Percentiles rank a stretch among this genome's conserved stretches.
Conservation (phyloP, 1,140 invertebrate genomes). For the Agraylea sexmaculata region DNA sequence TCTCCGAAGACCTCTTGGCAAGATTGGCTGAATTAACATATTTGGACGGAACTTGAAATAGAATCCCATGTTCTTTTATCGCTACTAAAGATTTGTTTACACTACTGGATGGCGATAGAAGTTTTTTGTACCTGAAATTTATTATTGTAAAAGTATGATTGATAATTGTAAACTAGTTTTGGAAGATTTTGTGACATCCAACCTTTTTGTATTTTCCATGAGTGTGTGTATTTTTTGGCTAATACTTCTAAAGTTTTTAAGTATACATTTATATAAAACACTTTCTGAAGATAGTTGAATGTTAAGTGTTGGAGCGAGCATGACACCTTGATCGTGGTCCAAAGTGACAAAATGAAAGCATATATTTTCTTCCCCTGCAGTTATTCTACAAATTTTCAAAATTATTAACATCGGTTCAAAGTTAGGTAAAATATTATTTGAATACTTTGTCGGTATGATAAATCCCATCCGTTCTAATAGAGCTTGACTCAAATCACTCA, state of each 20-base stretch:
- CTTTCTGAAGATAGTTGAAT: conserved; percentile 33
- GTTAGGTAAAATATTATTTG: neutral
- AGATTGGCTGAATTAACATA: conserved; percentile 26
- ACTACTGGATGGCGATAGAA: conserved; percentile 29
- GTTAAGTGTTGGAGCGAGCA: conserved; percentile 46
- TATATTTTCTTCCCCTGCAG: conserved; percentile 50
- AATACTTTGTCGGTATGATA: conserved; percentile 43
- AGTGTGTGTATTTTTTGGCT: conserved; percentile 57
- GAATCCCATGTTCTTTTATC: conserved; percentile 60
- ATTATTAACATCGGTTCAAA: conserved; percentile 1
- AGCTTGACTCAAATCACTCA: conserved; percentile 58
- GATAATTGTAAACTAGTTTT: too few species aligned
- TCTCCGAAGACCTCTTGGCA: conserved; percentile 30
- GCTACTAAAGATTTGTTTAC: conserved; percentile 61
- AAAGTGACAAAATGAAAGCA: conserved; percentile 57
- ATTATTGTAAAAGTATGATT: neutral
- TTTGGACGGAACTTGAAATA: conserved; percentile 36
- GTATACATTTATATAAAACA: conserved; percentile 41
- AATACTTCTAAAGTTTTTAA: conserved; percentile 52
- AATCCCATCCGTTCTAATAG: conserved; percentile 59
- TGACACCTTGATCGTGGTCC: conserved; percentile 50
- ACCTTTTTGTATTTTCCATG: conserved; percentile 58
- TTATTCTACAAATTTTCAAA: conserved; percentile 37
- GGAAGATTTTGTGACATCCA: too few species aligned
- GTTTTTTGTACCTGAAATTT: conserved; percentile 33